Evolutionary conservation across 2,113 vertebrate genomes (phyloP).

Genomic region (Charina bottae): DNA sequence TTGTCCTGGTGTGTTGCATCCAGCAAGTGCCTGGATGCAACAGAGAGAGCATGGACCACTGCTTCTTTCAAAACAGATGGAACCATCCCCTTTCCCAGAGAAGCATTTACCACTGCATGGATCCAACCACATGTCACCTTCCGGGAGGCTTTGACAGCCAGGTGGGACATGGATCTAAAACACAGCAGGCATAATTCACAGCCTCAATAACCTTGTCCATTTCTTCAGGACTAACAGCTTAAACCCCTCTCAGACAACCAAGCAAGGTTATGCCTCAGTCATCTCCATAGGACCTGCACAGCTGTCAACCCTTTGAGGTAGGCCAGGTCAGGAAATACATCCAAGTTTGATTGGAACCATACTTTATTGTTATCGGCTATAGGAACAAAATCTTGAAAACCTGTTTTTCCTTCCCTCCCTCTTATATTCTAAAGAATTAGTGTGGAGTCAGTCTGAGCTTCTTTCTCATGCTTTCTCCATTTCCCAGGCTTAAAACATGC

Average conservation of each 20-base stretch:
- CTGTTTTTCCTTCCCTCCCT: background rate
- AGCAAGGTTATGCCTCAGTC: background rate
- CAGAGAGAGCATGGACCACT: background rate
- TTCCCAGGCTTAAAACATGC: no score
- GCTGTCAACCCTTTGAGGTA: background rate
- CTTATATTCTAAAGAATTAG: background rate
- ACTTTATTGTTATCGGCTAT: background rate
- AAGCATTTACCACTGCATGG: background rate
- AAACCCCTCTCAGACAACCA: background rate
- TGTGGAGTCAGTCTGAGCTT: no score
- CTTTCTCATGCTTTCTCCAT: no score
- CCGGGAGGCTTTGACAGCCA: background rate
- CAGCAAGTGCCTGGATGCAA: background rate
- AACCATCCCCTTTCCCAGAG: background rate
- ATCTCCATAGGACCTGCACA: background rate
- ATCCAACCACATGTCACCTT: background rate
- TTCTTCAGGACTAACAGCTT: background rate
- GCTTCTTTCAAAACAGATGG: background rate
- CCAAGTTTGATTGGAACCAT: background rate
- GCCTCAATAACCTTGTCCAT: background rate
- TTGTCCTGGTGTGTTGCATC: background rate
- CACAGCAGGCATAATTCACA: background rate
- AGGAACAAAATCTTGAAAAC: background rate
- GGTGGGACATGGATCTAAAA: background rate
- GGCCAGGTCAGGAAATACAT: background rate